Evolutionary conservation across 2,888 invertebrate genomes (phyloP), one percentile per base, ranked within the genome.

Genomic region (Leptopilina myrica): DNA sequence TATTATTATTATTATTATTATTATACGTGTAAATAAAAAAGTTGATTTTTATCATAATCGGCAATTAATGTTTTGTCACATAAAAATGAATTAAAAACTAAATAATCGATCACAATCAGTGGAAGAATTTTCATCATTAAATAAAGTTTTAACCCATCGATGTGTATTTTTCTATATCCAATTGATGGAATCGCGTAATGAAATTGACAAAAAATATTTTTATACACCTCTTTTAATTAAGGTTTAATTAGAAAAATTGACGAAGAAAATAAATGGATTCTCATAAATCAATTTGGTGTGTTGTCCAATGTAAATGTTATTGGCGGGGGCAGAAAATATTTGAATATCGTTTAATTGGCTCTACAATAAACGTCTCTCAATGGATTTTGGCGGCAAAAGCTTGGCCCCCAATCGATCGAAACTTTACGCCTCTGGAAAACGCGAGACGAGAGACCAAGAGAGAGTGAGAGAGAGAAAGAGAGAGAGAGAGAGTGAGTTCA

Each of bases 351-450:
- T 73, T 56, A 73, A 73, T 73, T 73, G 53, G 12, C 73, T 73
- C 40, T 53, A 73, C 73, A 73, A 56, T 73, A 73, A 56, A 73
- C 56, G 73, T 73, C 56, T 56, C 53, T 56, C 53, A 73, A 73
- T 73, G 40, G 56, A 73, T 73, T 73, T 73, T 73, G 73, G 56
- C 73, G 56, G 73, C 40, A 56, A 53, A 73, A 73, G 73, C 73
- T 73, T 73, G 73, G 56, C 56, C 73, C 73, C 49, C 43, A 43
- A 73, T n/a, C 33, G 73, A 59, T 73, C 56, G 15, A 73, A 73
- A 59, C 56, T 73, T 59, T 88, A 87, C 88, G 87, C 88, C 86
- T 87, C 85, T 85, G 87, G 87, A 86, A 78, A 82, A 87, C 86
- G 86, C 85, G 86, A 62, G 62, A 62, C 62, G 87, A 87, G 87